Base-by-base conservation (phyloP, 2,797 vertebrate genomes). In the Melanotaenia pygmaea region DNA sequence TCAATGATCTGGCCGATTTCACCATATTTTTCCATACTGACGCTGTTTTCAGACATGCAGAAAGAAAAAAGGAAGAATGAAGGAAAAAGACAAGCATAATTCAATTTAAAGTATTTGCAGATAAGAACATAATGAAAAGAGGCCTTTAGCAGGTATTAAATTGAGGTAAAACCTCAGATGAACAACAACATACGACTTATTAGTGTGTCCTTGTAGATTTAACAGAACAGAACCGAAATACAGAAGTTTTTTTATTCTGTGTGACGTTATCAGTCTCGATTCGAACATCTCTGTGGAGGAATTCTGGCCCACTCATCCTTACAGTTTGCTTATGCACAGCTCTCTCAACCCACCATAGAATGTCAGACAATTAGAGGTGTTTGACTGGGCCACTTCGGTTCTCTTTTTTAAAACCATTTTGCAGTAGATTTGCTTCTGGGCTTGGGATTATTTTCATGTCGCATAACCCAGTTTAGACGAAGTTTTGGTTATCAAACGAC, bases 11-110 rank as follows among this genome's bases (percentile, higher is more conserved):
- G 62, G 38, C 35, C 59, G 14, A 66, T 66, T 70, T 71, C n/a
- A 34, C 7, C 3, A 16, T 57, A 10, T 69, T 70, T 72, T 58
- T 64, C 20, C 73, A 58, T 43, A 26, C 64, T 26, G 59, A 68
- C 80, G 71, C 67, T 1, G 13, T 74, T 82, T 75, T 22, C 16
- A 59, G 57, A 71, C 63, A 77, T 72, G 61, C 72, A 69, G 7
- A 76, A 59, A 64, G 5, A 22, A 13, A 59, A 16, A 59, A 37
- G 70, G n/a, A n/a, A n/a, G n/a, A n/a, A 57, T 69, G 18, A 64
- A 54, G 77, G 26, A 37, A 14, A 16, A 56, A 56, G 30, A 13
- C 12, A 2, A 11, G 43, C 18, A 18, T 20, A 20, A 20, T 45
- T 45, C 43, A 45, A 1, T 50, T 50, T 8, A 10, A 10, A 40